These are phyloP conservation scores for Limnephilus auricula DNA, from an alignment of 2,888 invertebrate species.

Conservation along the genomic window DNA sequence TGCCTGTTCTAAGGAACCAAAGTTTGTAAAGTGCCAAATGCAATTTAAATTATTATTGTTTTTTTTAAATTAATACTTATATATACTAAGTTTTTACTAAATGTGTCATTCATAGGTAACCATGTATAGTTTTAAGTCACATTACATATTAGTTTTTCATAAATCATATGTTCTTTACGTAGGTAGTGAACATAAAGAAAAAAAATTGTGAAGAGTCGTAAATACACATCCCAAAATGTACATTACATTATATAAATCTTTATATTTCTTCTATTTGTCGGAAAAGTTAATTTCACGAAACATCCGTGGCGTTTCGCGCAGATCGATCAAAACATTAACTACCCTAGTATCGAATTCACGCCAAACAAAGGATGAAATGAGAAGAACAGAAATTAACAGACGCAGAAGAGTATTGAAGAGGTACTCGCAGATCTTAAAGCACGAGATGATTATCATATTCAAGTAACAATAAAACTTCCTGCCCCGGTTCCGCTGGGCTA, in stretches of 20 bases:
- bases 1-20: too few relatives aligned
- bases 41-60: too few relatives aligned
- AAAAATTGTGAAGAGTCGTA: neutral
- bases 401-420: neutral
- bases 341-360: neutral
- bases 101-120: too few relatives aligned
- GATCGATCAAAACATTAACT: neutral
- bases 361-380: conserved; percentile 1
- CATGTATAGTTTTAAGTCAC: too few relatives aligned
- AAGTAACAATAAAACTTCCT: conserved; percentile 44
- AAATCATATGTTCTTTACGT: neutral
- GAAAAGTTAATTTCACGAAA: neutral
- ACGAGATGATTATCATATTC: conserved; percentile 46
- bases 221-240: neutral
- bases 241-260: neutral
- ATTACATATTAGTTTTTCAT: too few relatives aligned
- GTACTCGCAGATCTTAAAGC: conserved; percentile 8
- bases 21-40: too few relatives aligned
- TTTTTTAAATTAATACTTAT: too few relatives aligned
- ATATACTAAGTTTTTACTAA: too few relatives aligned
- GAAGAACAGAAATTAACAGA: neutral
- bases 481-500: neutral
- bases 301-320: neutral
- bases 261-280: neutral
- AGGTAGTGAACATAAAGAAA: neutral